Evolutionary conservation across 1,140 invertebrate genomes (phyloP).

Genomic region (Bicyclus anynana): DNA sequence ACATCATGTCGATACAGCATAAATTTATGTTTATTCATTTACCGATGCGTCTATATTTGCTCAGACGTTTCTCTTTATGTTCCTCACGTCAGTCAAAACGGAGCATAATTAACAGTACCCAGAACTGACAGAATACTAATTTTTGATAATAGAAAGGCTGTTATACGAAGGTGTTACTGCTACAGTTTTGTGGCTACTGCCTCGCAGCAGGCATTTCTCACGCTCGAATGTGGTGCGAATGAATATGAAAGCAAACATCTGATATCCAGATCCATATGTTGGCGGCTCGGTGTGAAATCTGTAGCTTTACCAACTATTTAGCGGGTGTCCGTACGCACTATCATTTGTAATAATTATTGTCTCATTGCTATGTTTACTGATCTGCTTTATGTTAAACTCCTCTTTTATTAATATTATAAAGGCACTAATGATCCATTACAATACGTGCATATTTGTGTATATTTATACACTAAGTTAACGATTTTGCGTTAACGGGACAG

Average conservation of each 20-base stretch:
- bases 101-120: slow-evolving; percentile 59
- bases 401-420: slow-evolving; percentile 15
- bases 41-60: slow-evolving; percentile 21
- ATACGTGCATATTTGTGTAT: neutral
- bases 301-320: slow-evolving; percentile 75
- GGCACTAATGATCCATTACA: slow-evolving; percentile 9
- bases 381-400: slow-evolving; percentile 22
- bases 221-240: slow-evolving; percentile 68
- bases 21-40: slow-evolving; percentile 7
- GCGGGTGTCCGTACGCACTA: slow-evolving; percentile 65
- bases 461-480: slow-evolving; percentile 1
- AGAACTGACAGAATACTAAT: slow-evolving; percentile 61
- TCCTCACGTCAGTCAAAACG: slow-evolving; percentile 34
- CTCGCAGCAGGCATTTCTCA: slow-evolving; percentile 63
- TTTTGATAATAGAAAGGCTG: slow-evolving; percentile 57
- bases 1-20: slow-evolving; percentile 5
- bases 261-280: slow-evolving; percentile 76
- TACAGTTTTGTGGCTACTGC: slow-evolving; percentile 64
- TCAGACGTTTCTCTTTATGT: slow-evolving; percentile 29
- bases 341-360: slow-evolving; percentile 77
- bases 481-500: neutral
- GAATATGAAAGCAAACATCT: slow-evolving; percentile 72
- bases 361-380: slow-evolving; percentile 66
- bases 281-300: slow-evolving; percentile 74
- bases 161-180: slow-evolving; percentile 58